Conservation (phyloP, 2,113 vertebrate genomes). For the Boulengeromyrus knoepffleri region DNA sequence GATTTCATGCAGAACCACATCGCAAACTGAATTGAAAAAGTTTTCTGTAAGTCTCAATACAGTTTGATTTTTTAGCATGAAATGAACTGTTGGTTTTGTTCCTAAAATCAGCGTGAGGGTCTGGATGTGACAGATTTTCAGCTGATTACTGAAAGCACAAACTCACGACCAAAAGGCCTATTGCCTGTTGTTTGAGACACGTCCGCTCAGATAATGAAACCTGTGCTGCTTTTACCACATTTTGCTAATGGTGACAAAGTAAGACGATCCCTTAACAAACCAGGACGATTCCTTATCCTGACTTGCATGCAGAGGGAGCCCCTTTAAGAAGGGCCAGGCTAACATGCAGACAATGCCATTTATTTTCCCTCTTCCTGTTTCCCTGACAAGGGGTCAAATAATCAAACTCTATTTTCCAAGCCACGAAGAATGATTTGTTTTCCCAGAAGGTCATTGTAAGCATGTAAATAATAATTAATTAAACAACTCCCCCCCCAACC, state of each 20-base stretch:
- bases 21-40: background rate
- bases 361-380: background rate
- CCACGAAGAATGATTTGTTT: background rate
- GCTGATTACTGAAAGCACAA: background rate
- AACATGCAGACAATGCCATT: background rate
- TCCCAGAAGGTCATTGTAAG: background rate
- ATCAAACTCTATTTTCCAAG: background rate
- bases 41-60: background rate
- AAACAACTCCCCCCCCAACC: background rate
- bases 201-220: background rate
- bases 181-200: background rate
- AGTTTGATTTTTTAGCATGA: background rate
- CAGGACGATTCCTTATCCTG: background rate
- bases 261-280: background rate
- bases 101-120: background rate
- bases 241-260: background rate
- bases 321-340: background rate
- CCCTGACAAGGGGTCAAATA: background rate
- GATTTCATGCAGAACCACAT: background rate
- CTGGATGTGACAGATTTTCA: background rate
- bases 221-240: background rate
- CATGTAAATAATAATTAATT: conserved; percentile 13
- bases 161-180: background rate
- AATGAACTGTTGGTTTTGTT: background rate
- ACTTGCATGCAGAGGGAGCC: background rate